Evolutionary conservation across 2,113 vertebrate species (phyloP), one percentile per base, ranked within the genome.

Genomic region (Colinus virginianus): DNA sequence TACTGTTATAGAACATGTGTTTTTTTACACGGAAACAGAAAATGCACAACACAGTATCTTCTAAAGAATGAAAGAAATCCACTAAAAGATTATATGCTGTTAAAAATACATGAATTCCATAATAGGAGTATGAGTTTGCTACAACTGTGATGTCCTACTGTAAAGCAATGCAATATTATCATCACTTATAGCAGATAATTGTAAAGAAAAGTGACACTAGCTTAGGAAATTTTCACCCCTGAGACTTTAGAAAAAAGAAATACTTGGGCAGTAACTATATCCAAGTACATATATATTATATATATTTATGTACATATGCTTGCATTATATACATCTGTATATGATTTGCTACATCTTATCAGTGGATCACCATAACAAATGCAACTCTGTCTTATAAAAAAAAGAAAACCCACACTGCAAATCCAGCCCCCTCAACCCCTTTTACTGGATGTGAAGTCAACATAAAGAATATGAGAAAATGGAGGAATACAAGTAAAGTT

Each of bases 371-470:
- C 40, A 26, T 8, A 84, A 59, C 30, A 55, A 92, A 84, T 56
- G 17, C 9, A 38, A 94, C 6, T 45, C n/a, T 46, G 23, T 18
- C 71, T 72, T 62, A 43, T 17, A 90, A 93, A 75, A 12, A 40
- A 83, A 79, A 19, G 0, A 30, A 62, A 26, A 58, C 30, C n/a
- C 23, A 53, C 11, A 4, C 5, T 4, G 4, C 14, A 42, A n/a
- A 12, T 2, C 16, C 34, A 40, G n/a, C 2, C 17, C 9, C 5
- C 2, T 7, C 84, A 79, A 19, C 17, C 11, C 12, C 4, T 1
- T 1, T 23, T 86, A 36, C 49, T 93, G 86, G 18, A 96, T 83
- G 32, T 75, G 71, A 79, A 81, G 88, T 34, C 18, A 94, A 89
- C n/a, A 86, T 48, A 11, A 80, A 82, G 5, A 46, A 49, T 42